Conservation (phyloP, 2,113 vertebrate species). For the Panthera uncia region DNA sequence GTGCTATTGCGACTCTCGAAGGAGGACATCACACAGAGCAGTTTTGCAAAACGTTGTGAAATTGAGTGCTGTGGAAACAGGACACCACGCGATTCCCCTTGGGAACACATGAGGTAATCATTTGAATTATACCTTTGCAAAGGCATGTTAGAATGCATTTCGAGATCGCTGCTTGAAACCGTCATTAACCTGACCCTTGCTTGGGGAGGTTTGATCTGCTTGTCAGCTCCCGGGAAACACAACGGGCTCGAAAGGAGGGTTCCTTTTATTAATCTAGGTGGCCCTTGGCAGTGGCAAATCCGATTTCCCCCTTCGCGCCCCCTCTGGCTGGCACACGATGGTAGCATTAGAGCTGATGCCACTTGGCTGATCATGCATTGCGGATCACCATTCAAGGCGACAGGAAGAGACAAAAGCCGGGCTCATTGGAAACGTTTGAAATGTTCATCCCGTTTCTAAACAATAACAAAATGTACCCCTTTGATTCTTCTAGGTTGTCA, state of each 20-base stretch:
- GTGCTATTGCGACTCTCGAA: slow-evolving; percentile 68
- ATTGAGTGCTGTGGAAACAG: slow-evolving; percentile 72
- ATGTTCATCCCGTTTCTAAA: slow-evolving; percentile 69
- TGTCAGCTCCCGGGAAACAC: slow-evolving; percentile 59
- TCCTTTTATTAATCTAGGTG: slow-evolving; percentile 69
- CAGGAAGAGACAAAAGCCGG: slow-evolving; percentile 77
- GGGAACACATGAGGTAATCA: slow-evolving; percentile 72
- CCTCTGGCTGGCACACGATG: slow-evolving; percentile 60
- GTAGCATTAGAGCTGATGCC: slow-evolving; percentile 73
- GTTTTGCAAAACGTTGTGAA: slow-evolving; percentile 73
- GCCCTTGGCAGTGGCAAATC: slow-evolving; percentile 51
- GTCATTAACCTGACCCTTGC: slow-evolving; percentile 69
- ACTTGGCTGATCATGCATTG: slow-evolving; percentile 78
- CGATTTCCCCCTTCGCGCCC: neutral
- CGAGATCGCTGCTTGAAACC: slow-evolving; percentile 64
- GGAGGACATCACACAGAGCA: slow-evolving; percentile 72
- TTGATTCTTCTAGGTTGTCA: slow-evolving; percentile 58
- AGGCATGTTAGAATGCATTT: slow-evolving; percentile 69
- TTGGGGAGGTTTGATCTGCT: slow-evolving; percentile 53
- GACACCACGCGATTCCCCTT: slow-evolving; percentile 57
- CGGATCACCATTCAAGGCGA: slow-evolving; percentile 79
- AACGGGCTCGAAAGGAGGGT: slow-evolving; percentile 54
- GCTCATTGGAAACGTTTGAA: slow-evolving; percentile 78
- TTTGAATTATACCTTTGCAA: slow-evolving; percentile 78
- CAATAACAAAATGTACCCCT: slow-evolving; percentile 73